Evolutionary conservation across 2,888 invertebrate genomes (phyloP).

Genomic region (Ligdia adustata): DNA sequence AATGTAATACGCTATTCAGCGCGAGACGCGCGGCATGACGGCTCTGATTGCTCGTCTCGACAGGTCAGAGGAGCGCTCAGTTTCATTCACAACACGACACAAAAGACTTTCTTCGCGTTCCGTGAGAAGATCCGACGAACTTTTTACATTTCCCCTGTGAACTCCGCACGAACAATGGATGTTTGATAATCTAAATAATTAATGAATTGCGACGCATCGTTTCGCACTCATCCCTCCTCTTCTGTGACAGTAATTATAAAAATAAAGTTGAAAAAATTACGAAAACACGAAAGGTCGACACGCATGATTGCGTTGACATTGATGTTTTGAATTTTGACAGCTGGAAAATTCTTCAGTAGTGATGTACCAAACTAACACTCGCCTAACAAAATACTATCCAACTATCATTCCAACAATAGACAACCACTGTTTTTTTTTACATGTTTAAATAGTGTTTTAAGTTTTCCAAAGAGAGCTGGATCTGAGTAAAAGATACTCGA

Average conservation of each 20-base stretch:
- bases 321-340: constrained; percentile 2
- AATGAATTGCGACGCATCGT: constrained; percentile 49
- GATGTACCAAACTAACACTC: neutral
- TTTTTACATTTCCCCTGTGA: constrained; percentile 71
- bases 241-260: constrained; percentile 39
- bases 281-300: constrained; percentile 19
- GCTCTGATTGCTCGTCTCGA: constrained; percentile 33
- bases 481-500: no score
- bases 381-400: no score
- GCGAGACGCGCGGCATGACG: constrained; percentile 45
- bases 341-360: neutral
- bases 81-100: constrained; percentile 46
- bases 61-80: constrained; percentile 3
- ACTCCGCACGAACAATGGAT: constrained; percentile 67
- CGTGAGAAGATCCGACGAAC: constrained; percentile 64
- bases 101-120: constrained; percentile 71
- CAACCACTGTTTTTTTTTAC: no score
- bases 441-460: no score
- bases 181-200: constrained; percentile 72
- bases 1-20: constrained; percentile 45
- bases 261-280: constrained; percentile 13
- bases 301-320: constrained; percentile 29
- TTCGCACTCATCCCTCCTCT: constrained; percentile 57
- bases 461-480: no score
- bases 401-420: no score